Evolutionary conservation across 2,888 invertebrate species (phyloP).

Genomic region (Dolomedes plantarius): DNA sequence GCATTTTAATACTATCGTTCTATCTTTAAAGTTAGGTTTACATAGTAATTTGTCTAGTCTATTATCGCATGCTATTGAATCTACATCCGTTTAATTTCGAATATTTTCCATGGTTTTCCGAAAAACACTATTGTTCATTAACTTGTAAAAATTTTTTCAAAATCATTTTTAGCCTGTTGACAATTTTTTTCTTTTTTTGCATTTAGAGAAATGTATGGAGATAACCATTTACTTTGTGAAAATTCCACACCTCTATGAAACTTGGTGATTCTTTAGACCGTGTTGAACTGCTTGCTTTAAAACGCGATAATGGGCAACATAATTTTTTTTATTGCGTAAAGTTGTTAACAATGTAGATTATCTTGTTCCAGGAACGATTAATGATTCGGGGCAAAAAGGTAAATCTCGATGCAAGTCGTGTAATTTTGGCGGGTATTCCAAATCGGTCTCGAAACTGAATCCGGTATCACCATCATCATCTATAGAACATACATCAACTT

Average conservation of each 20-base stretch:
- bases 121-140: background rate
- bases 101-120: background rate
- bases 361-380: too few species aligned
- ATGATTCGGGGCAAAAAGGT: too few species aligned
- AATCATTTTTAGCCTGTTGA: background rate
- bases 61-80: too few species aligned
- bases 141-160: background rate
- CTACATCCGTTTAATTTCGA: background rate
- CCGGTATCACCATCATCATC: too few species aligned
- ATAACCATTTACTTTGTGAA: background rate
- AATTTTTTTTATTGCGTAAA: background rate
- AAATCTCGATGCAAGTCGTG: too few species aligned
- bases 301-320: background rate
- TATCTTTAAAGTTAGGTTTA: too few species aligned
- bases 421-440: too few species aligned
- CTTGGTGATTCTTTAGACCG: background rate
- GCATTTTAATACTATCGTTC: too few species aligned
- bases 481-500: too few species aligned
- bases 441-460: too few species aligned
- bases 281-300: background rate
- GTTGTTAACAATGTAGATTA: background rate
- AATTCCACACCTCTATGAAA: background rate
- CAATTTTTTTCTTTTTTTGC: background rate
- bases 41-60: too few species aligned
- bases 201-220: background rate